These are phyloP conservation scores for Aphelenchoides fujianensis DNA, from an alignment of 1,140 invertebrate species.

Conservation along the genomic window DNA sequence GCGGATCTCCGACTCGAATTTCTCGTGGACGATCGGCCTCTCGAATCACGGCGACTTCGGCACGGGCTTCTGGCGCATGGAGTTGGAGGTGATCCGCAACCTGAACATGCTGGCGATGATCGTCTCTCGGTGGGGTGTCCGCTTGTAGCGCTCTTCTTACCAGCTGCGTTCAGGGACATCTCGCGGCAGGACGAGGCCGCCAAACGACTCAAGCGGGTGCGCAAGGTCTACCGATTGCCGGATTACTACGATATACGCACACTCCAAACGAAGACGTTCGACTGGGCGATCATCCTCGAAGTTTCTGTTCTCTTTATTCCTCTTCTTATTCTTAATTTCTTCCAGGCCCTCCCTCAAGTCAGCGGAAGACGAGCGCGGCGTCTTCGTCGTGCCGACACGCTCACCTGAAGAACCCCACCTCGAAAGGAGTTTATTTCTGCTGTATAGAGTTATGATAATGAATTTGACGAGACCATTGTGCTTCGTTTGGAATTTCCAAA, in stretches of 20 bases:
- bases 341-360: too few species aligned
- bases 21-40: constrained; percentile 53
- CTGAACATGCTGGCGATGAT: constrained; percentile 47
- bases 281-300: constrained; percentile 55
- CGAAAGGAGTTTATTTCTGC: too few species aligned
- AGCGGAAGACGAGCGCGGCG: neutral
- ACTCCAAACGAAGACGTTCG: constrained; percentile 45
- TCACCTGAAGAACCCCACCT: too few species aligned
- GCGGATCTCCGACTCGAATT: constrained; percentile 48
- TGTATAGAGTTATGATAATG: too few species aligned
- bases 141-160: constrained; percentile 23
- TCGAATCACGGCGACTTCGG: constrained; percentile 46
- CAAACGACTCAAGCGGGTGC: constrained; percentile 50
- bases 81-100: constrained; percentile 39
- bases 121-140: constrained; percentile 37
- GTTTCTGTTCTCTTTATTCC: constrained; percentile 18
- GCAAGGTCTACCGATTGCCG: constrained; percentile 51
- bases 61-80: constrained; percentile 53
- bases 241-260: constrained; percentile 51
- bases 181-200: constrained; percentile 37
- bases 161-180: constrained; percentile 39
- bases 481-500: too few species aligned
- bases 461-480: too few species aligned
- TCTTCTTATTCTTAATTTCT: too few species aligned
- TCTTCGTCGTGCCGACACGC: neutral